phyloP scores from a whole-genome alignment of 2,113 vertebrate genomes.

The Laterallus jamaicensis region DNA sequence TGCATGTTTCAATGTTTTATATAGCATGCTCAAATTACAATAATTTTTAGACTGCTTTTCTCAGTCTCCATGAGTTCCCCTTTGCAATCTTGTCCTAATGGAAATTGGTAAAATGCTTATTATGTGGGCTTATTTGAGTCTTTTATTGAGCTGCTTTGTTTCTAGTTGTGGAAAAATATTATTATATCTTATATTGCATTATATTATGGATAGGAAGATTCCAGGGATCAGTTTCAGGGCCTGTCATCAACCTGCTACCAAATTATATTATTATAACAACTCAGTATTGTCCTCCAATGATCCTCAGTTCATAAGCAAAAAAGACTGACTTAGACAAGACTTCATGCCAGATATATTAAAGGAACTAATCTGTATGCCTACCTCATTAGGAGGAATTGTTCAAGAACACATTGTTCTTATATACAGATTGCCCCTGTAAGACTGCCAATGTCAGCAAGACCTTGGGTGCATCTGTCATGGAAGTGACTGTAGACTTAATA shows the following conservation, averaged over 20 bases:
- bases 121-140: not conserved
- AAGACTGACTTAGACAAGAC: not conserved
- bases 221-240: not conserved
- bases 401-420: slow-evolving; percentile 1
- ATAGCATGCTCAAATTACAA: not conserved
- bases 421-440: slow-evolving; percentile 33
- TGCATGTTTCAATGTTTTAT: not conserved
- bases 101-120: not conserved
- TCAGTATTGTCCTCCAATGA: not conserved
- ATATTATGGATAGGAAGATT: not conserved
- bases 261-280: not conserved
- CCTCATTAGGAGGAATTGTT: slow-evolving; percentile 29
- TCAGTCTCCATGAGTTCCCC: not conserved
- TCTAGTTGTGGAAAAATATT: not conserved
- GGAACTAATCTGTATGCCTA: not conserved
- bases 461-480: slow-evolving; percentile 50
- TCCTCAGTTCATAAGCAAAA: slow-evolving; percentile 4
- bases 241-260: not conserved
- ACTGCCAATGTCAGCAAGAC: slow-evolving; percentile 64
- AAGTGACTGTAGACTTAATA: not conserved
- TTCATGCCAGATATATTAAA: slow-evolving; percentile 21
- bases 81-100: not conserved
- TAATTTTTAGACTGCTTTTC: not conserved
- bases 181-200: too few relatives aligned
- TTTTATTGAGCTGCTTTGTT: not conserved